phyloP scores from a whole-genome alignment of 2,888 invertebrate genomes.

The Glyphotaelius pellucidus region DNA sequence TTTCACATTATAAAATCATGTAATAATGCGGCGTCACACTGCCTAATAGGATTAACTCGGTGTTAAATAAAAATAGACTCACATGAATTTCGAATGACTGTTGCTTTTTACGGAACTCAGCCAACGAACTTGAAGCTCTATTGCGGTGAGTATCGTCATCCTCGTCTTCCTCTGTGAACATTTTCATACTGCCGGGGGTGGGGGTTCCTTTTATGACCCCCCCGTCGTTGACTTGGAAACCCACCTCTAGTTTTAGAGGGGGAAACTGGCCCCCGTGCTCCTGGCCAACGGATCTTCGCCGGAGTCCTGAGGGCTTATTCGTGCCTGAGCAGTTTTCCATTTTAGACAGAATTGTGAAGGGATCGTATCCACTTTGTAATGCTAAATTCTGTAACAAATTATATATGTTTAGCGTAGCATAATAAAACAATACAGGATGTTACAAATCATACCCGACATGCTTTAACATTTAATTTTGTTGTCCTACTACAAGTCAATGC shows the following conservation, averaged over 20 bases:
- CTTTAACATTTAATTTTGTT: too few relatives aligned
- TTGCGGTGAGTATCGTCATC: slow-evolving; percentile 65
- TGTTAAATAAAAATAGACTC: slow-evolving; percentile 46
- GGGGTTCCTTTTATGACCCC: slow-evolving; percentile 72
- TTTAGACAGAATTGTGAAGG: slow-evolving; percentile 43
- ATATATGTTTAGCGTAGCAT: not conserved
- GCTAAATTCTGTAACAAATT: slow-evolving; percentile 9
- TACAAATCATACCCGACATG: too few relatives aligned
- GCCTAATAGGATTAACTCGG: not conserved
- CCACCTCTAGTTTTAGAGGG: slow-evolving; percentile 72
- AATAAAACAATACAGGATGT: too few relatives aligned
- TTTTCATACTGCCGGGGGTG: slow-evolving; percentile 72
- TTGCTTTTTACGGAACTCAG: slow-evolving; percentile 75
- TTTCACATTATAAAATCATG: not conserved
- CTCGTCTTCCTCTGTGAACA: slow-evolving; percentile 68
- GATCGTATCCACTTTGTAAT: not conserved
- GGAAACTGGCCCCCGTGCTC: slow-evolving; percentile 69
- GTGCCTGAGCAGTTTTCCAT: slow-evolving; percentile 61
- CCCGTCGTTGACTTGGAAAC: slow-evolving; percentile 72
- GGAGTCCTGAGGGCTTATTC: slow-evolving; percentile 64
- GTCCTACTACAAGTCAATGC: too few relatives aligned
- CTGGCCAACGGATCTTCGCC: slow-evolving; percentile 71
- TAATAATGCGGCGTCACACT: not conserved
- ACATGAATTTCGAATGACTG: slow-evolving; percentile 77
- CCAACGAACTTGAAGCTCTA: slow-evolving; percentile 70